Percentiles rank a stretch among this genome's conserved stretches.
These are phyloP conservation scores for Phrynocephalus vlangalii DNA, from an alignment of 2,797 vertebrate genomes.

Conservation along the genomic window DNA sequence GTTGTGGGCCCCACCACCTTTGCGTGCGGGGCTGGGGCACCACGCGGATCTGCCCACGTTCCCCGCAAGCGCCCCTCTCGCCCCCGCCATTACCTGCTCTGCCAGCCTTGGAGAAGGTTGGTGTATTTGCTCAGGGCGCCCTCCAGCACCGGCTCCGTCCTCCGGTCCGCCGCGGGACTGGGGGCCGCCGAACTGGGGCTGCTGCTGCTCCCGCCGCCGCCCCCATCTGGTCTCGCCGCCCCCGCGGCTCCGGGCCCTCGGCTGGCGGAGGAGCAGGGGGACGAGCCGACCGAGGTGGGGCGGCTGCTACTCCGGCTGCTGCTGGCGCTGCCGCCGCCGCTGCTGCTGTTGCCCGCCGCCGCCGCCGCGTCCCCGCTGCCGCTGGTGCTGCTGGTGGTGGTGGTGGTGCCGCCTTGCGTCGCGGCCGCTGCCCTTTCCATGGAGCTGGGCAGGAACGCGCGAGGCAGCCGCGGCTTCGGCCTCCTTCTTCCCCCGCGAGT, in stretches of 20 bases:
- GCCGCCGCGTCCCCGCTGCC: background rate
- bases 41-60: no score
- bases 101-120: slow-evolving; percentile 97
- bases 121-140: slow-evolving; percentile 97
- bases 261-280: slow-evolving; percentile 70
- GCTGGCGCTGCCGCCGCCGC: slow-evolving; percentile 71
- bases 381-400: background rate
- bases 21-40: no score
- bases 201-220: slow-evolving; percentile 66
- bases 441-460: slow-evolving; percentile 51
- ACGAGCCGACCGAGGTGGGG: slow-evolving; percentile 79
- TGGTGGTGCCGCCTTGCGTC: slow-evolving; percentile 16
- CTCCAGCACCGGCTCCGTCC: slow-evolving; percentile 84
- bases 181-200: slow-evolving; percentile 73
- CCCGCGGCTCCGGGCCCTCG: slow-evolving; percentile 43
- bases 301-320: slow-evolving; percentile 82
- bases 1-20: background rate
- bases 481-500: slow-evolving; percentile 47
- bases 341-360: background rate
- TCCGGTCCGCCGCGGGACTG: slow-evolving; percentile 71
- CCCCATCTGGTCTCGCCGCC: slow-evolving; percentile 59
- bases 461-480: background rate
- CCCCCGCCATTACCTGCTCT: slow-evolving; percentile 87
- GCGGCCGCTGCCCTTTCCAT: slow-evolving; percentile 74
- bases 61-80: no score